phyloP scores from a whole-genome alignment of 2,797 vertebrate species.

The Lepilemur septentrionalis region DNA sequence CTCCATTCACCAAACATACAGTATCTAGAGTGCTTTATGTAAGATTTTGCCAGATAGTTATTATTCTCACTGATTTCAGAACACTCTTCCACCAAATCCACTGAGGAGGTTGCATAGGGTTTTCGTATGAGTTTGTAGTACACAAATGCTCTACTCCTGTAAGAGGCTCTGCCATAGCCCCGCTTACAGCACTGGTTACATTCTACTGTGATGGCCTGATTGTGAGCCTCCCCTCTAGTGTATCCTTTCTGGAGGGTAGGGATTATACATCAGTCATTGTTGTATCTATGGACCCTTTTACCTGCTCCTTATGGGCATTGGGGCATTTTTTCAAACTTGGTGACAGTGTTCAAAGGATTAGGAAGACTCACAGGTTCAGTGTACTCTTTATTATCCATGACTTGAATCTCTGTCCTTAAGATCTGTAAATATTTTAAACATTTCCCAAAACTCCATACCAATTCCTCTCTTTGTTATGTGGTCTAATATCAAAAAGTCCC shows the following conservation, averaged over 20 bases:
- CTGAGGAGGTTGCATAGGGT: not conserved
- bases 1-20: slow-evolving; percentile 19
- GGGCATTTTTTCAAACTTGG: not conserved
- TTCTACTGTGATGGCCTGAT: not conserved
- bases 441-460: not conserved
- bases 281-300: not conserved
- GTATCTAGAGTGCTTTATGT: not conserved
- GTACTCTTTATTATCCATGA: not conserved
- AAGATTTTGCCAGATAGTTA: not conserved
- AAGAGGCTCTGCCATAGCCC: not conserved
- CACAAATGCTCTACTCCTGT: not conserved
- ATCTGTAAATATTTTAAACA: not conserved
- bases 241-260: not conserved
- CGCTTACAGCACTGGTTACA: not conserved
- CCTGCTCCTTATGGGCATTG: not conserved
- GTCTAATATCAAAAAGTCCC: not conserved
- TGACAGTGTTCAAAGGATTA: not conserved
- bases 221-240: not conserved
- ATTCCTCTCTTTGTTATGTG: not conserved
- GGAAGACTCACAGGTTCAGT: not conserved
- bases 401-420: not conserved
- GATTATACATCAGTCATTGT: not conserved
- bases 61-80: not conserved
- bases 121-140: not conserved
- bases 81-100: not conserved